Conservation (phyloP, 2,888 invertebrate genomes). For the Synergus laeviventris region DNA sequence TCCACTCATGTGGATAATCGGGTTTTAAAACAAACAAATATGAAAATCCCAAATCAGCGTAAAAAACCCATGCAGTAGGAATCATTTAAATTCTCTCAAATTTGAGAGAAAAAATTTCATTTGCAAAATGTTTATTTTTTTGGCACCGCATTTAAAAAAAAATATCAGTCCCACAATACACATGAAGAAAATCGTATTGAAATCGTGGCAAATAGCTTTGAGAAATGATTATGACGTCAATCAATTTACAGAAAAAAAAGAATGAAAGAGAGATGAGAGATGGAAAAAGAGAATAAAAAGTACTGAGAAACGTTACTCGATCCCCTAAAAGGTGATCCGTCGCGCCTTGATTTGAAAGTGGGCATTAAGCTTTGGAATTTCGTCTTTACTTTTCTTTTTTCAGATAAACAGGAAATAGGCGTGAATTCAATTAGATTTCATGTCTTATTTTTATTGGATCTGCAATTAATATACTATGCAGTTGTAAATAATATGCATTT, state of each 20-base stretch:
- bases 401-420: slow-evolving; percentile 30
- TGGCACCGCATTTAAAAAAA: not conserved
- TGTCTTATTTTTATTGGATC: not conserved
- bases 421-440: not conserved
- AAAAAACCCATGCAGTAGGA: slow-evolving; percentile 9
- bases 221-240: slow-evolving; percentile 40
- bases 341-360: slow-evolving; percentile 44
- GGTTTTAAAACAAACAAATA: not conserved
- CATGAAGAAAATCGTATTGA: not conserved
- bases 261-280: slow-evolving; percentile 13
- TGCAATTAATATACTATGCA: not conserved
- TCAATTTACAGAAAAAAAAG: slow-evolving; percentile 29
- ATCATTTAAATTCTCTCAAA: not conserved
- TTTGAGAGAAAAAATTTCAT: not conserved
- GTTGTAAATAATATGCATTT: not conserved
- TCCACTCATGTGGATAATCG: not conserved
- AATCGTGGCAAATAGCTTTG: slow-evolving; percentile 11
- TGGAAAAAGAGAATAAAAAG: slow-evolving; percentile 33
- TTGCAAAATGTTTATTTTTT: not conserved
- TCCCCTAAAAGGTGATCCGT: slow-evolving; percentile 48
- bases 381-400: slow-evolving; percentile 32
- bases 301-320: slow-evolving; percentile 41
- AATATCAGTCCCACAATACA: not conserved
- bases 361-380: slow-evolving; percentile 30
- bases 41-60: not conserved